A percentile compares a stretch with the other conserved stretches of the same genome.
Conservation (phyloP, 2,113 vertebrate species). For the Epinephelus cyanopodus region DNA sequence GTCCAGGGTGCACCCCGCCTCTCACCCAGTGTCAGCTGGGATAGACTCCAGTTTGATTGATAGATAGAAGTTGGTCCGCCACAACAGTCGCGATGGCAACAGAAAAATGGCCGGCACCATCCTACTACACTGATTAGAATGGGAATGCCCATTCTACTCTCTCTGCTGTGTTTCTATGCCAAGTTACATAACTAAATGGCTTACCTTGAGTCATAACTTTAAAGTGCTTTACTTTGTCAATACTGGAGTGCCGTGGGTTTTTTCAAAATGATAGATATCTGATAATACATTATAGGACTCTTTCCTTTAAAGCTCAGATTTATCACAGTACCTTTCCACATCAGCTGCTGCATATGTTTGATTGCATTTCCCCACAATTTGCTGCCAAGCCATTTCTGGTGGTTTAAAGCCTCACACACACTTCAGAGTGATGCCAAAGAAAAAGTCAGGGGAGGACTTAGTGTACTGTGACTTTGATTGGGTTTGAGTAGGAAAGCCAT, state of each 20-base stretch:
- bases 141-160: no score
- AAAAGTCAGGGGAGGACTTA: conserved; percentile 43
- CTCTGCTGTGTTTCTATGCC: no score
- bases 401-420: conserved; percentile 46
- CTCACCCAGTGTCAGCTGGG: no score
- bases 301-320: conserved; percentile 18
- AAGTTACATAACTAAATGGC: neutral
- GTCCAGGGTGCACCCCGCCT: no score
- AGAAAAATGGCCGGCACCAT: no score
- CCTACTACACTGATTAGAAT: no score
- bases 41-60: no score
- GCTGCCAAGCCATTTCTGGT: conserved; percentile 23
- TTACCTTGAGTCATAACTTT: conserved; percentile 14
- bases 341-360: conserved; percentile 15
- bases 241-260: neutral
- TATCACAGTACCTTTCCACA: conserved; percentile 25
- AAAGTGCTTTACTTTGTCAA: conserved; percentile 3
- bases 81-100: no score
- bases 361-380: conserved; percentile 36
- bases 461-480: conserved; percentile 54
- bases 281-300: neutral
- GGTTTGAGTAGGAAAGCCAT: conserved; percentile 54
- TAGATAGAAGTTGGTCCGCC: no score
- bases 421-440: conserved; percentile 29
- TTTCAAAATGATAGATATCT: conserved; percentile 21